Evolutionary conservation across 2,113 vertebrate species (phyloP).

Genomic region (human (Homo sapiens)): DNA sequence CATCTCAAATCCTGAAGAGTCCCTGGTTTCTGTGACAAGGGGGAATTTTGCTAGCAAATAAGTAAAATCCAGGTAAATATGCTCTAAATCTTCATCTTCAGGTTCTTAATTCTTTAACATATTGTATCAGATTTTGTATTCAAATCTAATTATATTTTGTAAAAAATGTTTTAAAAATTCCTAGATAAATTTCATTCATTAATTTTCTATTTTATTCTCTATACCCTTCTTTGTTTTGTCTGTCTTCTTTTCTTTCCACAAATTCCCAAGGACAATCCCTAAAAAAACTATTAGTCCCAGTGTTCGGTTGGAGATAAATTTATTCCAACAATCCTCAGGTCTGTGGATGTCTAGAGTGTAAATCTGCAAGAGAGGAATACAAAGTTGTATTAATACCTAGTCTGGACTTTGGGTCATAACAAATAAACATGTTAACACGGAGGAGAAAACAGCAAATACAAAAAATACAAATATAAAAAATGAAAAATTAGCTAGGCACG

Average conservation of each 20-base stretch:
- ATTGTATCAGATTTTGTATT: neutral
- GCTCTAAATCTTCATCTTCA: neutral
- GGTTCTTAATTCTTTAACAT: neutral
- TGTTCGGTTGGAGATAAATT: constrained; percentile 94
- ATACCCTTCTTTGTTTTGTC: constrained; percentile 53
- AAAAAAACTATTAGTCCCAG: constrained; percentile 91
- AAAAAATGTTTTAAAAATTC: constrained; percentile 13
- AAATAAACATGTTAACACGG: neutral
- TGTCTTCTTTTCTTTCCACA: constrained; percentile 87
- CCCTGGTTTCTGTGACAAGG: neutral
- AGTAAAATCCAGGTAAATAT: neutral
- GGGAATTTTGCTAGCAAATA: neutral
- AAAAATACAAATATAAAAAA: no score
- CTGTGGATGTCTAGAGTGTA: constrained; percentile 92
- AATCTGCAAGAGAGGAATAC: constrained; percentile 85
- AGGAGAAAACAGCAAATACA: neutral
- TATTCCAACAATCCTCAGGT: constrained; percentile 96
- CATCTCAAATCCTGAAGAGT: neutral
- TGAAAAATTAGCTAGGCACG: no score
- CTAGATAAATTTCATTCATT: neutral
- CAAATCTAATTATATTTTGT: neutral
- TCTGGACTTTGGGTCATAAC: neutral
- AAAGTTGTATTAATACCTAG: neutral
- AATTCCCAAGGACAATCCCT: constrained; percentile 92
- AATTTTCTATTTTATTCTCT: constrained; percentile 36